Conservation (phyloP, 2,797 vertebrate genomes). For the Allobates femoralis region DNA sequence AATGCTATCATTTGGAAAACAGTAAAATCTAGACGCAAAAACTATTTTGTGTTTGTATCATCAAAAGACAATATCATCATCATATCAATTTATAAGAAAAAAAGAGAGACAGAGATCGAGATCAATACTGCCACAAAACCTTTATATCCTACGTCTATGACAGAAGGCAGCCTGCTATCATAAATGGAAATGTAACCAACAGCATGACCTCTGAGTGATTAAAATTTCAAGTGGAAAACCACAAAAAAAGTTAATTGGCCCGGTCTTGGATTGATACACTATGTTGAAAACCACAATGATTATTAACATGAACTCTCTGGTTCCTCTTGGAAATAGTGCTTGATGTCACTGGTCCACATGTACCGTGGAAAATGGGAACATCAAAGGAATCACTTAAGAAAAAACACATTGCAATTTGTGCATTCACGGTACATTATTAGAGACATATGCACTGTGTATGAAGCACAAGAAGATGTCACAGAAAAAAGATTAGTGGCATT, state of each 20-base stretch:
- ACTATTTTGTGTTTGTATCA: background rate
- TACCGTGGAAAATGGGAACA: background rate
- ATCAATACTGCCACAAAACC: conserved; percentile 17
- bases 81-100: background rate
- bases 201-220: conserved; percentile 26
- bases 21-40: background rate
- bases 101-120: background rate
- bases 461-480: background rate
- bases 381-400: conserved; percentile 46
- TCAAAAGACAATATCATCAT: background rate
- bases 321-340: conserved; percentile 26
- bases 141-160: background rate
- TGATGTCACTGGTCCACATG: conserved; percentile 6
- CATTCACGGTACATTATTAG: conserved; percentile 16
- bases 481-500: background rate
- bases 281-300: conserved; percentile 34
- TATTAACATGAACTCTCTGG: conserved; percentile 17
- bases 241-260: conserved; percentile 34
- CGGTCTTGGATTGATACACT: background rate
- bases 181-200: conserved; percentile 3
- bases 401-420: conserved; percentile 50
- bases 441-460: conserved; percentile 5
- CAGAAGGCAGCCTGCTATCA: conserved; percentile 19
- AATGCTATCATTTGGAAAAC: background rate
- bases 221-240: conserved; percentile 49